Percentiles rank a stretch among this genome's conserved stretches.
Evolutionary conservation across 2,797 vertebrate genomes (phyloP).

Genomic region (Micropoecilia bifurca): DNA sequence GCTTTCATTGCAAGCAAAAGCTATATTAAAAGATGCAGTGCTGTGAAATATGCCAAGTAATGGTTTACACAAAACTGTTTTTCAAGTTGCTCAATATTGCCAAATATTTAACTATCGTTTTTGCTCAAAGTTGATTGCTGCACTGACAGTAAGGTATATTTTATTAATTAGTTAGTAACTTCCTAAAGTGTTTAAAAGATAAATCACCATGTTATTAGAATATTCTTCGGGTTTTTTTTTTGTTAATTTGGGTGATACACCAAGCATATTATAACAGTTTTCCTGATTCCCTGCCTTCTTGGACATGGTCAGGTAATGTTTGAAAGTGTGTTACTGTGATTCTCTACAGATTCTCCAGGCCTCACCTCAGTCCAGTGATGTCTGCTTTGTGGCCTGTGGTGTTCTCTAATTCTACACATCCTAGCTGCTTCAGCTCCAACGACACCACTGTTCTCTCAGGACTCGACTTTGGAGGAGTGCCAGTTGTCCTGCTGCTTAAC

Average conservation of each 20-base stretch:
- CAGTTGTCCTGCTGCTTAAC: conserved; percentile 89
- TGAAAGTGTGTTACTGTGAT: not conserved
- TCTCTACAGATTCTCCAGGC: conserved; percentile 34
- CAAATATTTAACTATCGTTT: not conserved
- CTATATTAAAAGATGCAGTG: not conserved
- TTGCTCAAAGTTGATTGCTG: not conserved
- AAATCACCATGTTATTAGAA: not conserved
- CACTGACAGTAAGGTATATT: not conserved
- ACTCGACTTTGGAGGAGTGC: conserved; percentile 90
- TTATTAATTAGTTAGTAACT: not conserved
- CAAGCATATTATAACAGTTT: not conserved
- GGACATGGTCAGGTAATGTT: not conserved
- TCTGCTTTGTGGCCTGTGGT: conserved; percentile 42
- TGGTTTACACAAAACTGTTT: not conserved
- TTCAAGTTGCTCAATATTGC: not conserved
- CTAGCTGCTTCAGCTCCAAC: conserved; percentile 84
- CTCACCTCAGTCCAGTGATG: conserved; percentile 64
- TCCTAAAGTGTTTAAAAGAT: not conserved
- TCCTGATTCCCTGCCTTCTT: not conserved
- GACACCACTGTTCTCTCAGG: conserved; percentile 88
- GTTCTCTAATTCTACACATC: conserved; percentile 30
- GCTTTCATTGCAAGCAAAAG: not conserved
- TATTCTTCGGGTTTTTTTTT: not conserved
- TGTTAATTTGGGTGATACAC: not conserved
- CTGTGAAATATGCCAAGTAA: not conserved